Conservation (phyloP, 2,797 vertebrate genomes). For the Fratercula arctica region DNA sequence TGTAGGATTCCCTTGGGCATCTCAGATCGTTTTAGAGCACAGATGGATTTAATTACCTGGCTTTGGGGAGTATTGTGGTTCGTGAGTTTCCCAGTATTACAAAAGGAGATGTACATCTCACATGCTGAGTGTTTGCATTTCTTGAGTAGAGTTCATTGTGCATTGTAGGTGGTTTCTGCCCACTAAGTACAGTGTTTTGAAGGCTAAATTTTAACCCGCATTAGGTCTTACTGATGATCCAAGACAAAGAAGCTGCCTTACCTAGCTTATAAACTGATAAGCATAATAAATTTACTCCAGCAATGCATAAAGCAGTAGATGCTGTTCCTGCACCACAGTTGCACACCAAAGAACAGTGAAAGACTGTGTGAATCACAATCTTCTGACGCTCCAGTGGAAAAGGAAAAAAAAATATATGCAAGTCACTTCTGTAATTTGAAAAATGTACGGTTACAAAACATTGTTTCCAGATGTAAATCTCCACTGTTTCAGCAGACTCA, state of each 20-base stretch:
- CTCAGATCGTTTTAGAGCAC: background rate
- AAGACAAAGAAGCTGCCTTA: background rate
- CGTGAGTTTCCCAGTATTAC: accelerated
- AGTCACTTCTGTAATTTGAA: background rate
- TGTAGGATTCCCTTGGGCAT: background rate
- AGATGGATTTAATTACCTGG: background rate
- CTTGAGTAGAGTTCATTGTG: background rate
- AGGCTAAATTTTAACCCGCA: background rate
- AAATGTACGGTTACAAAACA: background rate
- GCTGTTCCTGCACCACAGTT: background rate
- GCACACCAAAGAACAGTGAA: background rate
- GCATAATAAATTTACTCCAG: background rate
- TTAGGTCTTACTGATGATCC: background rate
- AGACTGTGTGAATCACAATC: background rate
- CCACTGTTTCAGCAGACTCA: background rate
- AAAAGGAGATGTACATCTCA: background rate
- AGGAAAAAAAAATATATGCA: background rate
- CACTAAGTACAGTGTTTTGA: background rate
- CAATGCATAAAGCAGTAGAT: background rate
- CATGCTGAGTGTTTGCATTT: background rate
- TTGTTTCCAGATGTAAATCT: background rate
- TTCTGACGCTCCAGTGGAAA: background rate
- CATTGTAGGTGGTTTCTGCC: background rate
- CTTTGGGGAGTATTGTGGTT: background rate
- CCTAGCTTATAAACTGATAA: background rate